phyloP scores from a whole-genome alignment of 2,888 invertebrate species.

The Xestia sexstrigata region DNA sequence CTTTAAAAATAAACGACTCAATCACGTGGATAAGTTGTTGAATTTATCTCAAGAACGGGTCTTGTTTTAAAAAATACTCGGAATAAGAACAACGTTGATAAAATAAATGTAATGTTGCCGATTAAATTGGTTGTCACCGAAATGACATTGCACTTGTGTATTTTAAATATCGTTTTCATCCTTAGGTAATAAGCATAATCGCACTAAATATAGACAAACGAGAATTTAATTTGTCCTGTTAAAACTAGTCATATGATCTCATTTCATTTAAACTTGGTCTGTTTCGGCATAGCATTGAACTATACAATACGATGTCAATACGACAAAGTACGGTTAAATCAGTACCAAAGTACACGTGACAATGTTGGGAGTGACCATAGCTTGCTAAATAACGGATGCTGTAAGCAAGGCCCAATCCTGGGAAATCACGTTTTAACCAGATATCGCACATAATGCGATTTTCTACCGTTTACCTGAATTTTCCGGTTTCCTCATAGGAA shows the following conservation, averaged over 20 bases:
- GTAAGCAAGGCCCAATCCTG: slow-evolving; percentile 38
- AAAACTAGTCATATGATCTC: slow-evolving; percentile 50
- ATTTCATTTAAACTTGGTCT: slow-evolving; percentile 54
- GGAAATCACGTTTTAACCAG: slow-evolving; percentile 42
- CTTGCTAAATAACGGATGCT: slow-evolving; percentile 65
- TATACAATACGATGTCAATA: slow-evolving; percentile 64
- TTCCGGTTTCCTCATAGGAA: slow-evolving; percentile 16
- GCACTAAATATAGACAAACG: background rate
- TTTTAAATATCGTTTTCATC: background rate
- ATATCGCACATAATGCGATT: slow-evolving; percentile 8
- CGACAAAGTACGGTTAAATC: slow-evolving; percentile 50
- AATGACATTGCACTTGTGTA: background rate
- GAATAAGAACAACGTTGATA: slow-evolving; percentile 3
- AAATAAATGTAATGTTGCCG: background rate
- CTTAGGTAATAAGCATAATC: background rate
- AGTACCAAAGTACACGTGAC: slow-evolving; percentile 53
- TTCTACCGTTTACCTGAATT: slow-evolving; percentile 1
- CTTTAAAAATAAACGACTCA: slow-evolving; percentile 41
- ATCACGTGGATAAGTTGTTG: slow-evolving; percentile 31
- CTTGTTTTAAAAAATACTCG: slow-evolving; percentile 41
- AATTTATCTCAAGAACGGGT: slow-evolving; percentile 13
- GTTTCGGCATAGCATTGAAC: slow-evolving; percentile 64
- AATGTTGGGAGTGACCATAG: slow-evolving; percentile 72
- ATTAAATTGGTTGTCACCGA: background rate
- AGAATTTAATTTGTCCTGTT: slow-evolving; percentile 35